phyloP scores from a whole-genome alignment of 2,113 vertebrate genomes.

The Chloropsis hardwickii region DNA sequence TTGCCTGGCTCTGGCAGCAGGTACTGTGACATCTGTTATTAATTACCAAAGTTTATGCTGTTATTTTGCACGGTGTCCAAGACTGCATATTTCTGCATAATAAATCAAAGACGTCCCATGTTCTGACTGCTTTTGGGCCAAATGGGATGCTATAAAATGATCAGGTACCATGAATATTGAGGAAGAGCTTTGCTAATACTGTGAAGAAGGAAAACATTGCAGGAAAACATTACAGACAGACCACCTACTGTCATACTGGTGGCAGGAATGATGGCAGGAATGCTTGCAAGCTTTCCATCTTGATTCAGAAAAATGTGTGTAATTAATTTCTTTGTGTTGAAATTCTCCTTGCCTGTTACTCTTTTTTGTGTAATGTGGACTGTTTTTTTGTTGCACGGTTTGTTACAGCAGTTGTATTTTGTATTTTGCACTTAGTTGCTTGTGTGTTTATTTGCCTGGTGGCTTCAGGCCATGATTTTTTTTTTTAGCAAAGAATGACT shows the following conservation, averaged over 20 bases:
- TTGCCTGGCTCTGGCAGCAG: constrained; percentile 95
- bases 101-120: not conserved
- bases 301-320: not conserved
- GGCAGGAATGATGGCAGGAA: not conserved
- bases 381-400: not conserved
- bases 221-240: not conserved
- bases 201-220: not conserved
- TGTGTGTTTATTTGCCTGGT: not conserved
- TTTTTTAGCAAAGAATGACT: not conserved
- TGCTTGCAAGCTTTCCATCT: not conserved
- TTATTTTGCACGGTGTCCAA: not conserved
- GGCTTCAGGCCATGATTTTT: not conserved
- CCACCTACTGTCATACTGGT: not conserved
- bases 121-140: not conserved
- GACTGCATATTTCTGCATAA: not conserved
- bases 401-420: not conserved
- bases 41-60: not conserved
- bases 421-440: not conserved
- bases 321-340: not conserved
- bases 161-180: not conserved
- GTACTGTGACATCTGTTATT: constrained; percentile 67
- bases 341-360: not conserved
- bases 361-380: not conserved
- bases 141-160: not conserved
- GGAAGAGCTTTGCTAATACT: not conserved